Conservation (phyloP, 2,888 invertebrate species). For the Drosophila paranaensis region DNA sequence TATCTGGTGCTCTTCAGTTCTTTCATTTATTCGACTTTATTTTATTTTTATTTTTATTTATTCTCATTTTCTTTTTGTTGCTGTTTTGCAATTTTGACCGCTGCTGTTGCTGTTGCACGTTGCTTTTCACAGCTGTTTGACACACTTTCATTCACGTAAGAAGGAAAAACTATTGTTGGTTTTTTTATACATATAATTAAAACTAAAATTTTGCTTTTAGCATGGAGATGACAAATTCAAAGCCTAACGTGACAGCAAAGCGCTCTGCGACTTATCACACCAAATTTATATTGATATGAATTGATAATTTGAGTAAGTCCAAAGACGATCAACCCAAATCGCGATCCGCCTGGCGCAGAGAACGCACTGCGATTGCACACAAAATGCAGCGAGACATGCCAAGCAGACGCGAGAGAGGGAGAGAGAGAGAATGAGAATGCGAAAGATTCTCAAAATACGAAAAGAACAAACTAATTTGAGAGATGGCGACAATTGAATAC, state of each 20-base stretch:
- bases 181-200: constrained; percentile 5
- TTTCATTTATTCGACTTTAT: neutral
- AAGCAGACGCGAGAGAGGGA: neutral
- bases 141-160: constrained; percentile 17
- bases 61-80: neutral
- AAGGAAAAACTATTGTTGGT: constrained; percentile 13
- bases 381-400: constrained; percentile 2
- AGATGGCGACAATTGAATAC: neutral
- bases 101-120: neutral
- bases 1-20: neutral
- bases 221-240: constrained; percentile 19
- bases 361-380: constrained; percentile 39
- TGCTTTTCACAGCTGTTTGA: constrained; percentile 8
- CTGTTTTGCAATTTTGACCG: neutral
- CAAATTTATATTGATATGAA: neutral
- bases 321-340: neutral
- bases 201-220: constrained; percentile 35
- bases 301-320: neutral
- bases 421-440: neutral
- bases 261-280: constrained; percentile 4
- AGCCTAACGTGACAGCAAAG: constrained; percentile 8
- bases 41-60: neutral
- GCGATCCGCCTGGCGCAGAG: constrained; percentile 19
- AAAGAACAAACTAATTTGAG: neutral
- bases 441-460: neutral